phyloP scores from a whole-genome alignment of 2,113 vertebrate genomes.

The Ceyx margarethae region DNA sequence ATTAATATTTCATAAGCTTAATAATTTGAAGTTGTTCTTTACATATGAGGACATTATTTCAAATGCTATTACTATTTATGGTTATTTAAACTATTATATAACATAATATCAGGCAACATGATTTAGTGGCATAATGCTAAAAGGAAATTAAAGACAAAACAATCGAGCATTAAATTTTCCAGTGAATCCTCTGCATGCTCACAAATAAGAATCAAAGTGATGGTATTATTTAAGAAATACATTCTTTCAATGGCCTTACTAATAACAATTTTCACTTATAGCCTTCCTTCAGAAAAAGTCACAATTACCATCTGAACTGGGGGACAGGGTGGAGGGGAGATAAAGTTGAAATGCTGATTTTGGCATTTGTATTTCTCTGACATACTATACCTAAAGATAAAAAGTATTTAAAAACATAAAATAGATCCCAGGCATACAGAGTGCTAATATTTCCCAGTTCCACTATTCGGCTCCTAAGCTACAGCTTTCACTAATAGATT shows the following conservation, averaged over 20 bases:
- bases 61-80: not conserved
- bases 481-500: slow-evolving; percentile 2
- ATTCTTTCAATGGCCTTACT: not conserved
- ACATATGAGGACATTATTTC: not conserved
- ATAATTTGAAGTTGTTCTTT: not conserved
- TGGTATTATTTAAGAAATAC: not conserved
- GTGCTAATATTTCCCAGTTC: not conserved
- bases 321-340: not conserved
- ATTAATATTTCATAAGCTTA: not conserved
- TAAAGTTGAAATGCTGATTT: slow-evolving; percentile 24
- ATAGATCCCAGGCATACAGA: not conserved
- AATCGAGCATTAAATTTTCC: not conserved
- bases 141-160: slow-evolving; percentile 24
- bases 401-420: not conserved
- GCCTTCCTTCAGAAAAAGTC: slow-evolving; percentile 37
- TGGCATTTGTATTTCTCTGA: slow-evolving; percentile 23
- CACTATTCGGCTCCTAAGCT: not conserved
- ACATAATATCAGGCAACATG: not conserved
- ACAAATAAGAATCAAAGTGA: not conserved
- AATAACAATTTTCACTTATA: slow-evolving; percentile 15
- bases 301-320: not conserved
- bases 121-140: not conserved
- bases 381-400: not conserved
- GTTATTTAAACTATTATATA: not conserved
- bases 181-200: not conserved